Conservation (phyloP, 2,888 invertebrate species). For the Leptopilina myrica region DNA sequence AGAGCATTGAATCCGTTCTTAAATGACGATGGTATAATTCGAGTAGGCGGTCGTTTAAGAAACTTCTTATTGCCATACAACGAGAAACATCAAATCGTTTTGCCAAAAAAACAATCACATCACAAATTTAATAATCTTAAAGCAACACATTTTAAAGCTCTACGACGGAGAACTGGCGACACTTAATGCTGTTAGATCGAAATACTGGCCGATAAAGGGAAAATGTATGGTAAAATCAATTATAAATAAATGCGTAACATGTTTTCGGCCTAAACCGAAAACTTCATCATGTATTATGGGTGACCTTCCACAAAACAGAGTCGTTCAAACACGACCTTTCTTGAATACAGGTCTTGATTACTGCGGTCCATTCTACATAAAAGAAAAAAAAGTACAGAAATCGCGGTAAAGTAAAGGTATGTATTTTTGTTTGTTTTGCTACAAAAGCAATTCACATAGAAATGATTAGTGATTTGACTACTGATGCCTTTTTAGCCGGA, state of each 20-base stretch:
- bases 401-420: conserved; percentile 39
- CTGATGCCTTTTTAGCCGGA: conserved; percentile 63
- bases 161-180: neutral
- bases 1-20: conserved; percentile 1
- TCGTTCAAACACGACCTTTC: conserved; percentile 55
- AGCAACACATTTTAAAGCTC: neutral
- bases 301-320: conserved; percentile 28
- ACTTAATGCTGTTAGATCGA: neutral
- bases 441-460: conserved; percentile 66
- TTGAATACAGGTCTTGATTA: conserved; percentile 58
- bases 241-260: conserved; percentile 12
- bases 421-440: conserved; percentile 63
- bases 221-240: conserved; percentile 1
- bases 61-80: conserved; percentile 14
- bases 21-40: conserved; percentile 16
- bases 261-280: neutral
- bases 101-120: conserved; percentile 36
- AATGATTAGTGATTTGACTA: conserved; percentile 59
- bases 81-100: conserved; percentile 36
- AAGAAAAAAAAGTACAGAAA: conserved; percentile 54
- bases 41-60: conserved; percentile 39
- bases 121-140: conserved; percentile 22
- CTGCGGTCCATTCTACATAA: conserved; percentile 59
- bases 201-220: conserved; percentile 34
- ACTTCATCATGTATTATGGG: neutral